A percentile compares a stretch with the other conserved stretches of the same genome.
Conservation (phyloP, 2,888 invertebrate species). For the Willowsia nigromaculata region DNA sequence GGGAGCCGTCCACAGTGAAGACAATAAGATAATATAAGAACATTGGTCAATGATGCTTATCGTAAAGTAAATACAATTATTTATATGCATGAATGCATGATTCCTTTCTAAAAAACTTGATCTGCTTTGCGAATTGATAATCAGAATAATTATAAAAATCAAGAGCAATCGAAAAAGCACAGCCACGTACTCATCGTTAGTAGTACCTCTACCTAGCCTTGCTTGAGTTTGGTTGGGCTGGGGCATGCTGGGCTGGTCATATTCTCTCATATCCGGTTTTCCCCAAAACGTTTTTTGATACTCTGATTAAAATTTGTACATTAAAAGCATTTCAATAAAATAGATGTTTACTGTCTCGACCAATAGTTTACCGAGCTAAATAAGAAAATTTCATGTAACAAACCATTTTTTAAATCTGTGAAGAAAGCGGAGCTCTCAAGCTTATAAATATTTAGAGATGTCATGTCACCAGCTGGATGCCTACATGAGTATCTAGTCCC, state of each 20-base stretch:
- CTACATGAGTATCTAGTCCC: not conserved
- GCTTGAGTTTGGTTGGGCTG: not conserved
- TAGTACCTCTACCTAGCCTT: not conserved
- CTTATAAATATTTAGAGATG: not conserved
- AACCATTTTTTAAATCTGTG: no score
- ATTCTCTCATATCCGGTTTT: conserved; percentile 61
- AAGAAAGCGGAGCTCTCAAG: no score
- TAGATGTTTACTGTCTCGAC: no score
- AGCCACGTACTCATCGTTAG: no score
- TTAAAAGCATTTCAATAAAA: not conserved
- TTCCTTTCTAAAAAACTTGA: conserved; percentile 43
- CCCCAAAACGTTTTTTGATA: no score
- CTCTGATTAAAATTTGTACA: no score
- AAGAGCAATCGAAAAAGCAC: not conserved
- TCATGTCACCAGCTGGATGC: not conserved
- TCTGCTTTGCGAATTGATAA: conserved; percentile 15
- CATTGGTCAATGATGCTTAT: not conserved
- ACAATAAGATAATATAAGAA: not conserved
- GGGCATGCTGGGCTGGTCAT: not conserved
- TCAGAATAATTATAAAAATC: conserved; percentile 7
- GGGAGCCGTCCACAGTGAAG: not conserved
- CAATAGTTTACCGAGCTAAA: no score
- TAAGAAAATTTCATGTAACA: not conserved
- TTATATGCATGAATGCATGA: conserved; percentile 24
- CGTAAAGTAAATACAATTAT: no score